Conservation (phyloP, 2,113 vertebrate genomes). For the Elanus axillaris region DNA sequence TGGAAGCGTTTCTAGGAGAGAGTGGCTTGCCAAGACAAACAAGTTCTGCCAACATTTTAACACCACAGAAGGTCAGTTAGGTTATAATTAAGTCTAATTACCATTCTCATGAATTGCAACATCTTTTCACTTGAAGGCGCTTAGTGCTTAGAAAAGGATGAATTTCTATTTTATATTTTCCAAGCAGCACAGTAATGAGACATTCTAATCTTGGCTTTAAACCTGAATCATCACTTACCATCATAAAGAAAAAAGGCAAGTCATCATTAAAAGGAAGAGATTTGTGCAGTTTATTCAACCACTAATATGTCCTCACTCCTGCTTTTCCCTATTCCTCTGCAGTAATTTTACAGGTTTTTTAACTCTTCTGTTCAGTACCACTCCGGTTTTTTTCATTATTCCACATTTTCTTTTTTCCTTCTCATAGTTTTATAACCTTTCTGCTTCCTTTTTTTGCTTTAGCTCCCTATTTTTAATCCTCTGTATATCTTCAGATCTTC, state of each 20-base stretch:
- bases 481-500: neutral
- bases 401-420: neutral
- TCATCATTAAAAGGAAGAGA: neutral
- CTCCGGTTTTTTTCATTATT: neutral
- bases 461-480: neutral
- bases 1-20: neutral
- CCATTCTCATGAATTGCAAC: neutral
- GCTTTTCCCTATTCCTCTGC: neutral
- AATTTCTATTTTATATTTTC: neutral
- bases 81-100: slow-evolving; percentile 48
- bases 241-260: neutral
- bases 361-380: neutral
- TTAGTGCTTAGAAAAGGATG: neutral
- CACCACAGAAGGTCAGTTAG: slow-evolving; percentile 38
- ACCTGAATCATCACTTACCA: neutral
- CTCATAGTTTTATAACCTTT: neutral
- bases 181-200: neutral
- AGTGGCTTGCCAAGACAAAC: slow-evolving; percentile 43
- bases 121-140: slow-evolving; percentile 9
- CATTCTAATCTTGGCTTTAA: neutral
- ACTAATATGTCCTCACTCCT: neutral
- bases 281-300: neutral
- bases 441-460: neutral
- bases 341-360: neutral
- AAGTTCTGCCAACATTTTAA: slow-evolving; percentile 34